Percentiles rank a stretch among this genome's conserved stretches.
Evolutionary conservation across 2,797 vertebrate species (phyloP).

Genomic region (Urophycis tenuis): DNA sequence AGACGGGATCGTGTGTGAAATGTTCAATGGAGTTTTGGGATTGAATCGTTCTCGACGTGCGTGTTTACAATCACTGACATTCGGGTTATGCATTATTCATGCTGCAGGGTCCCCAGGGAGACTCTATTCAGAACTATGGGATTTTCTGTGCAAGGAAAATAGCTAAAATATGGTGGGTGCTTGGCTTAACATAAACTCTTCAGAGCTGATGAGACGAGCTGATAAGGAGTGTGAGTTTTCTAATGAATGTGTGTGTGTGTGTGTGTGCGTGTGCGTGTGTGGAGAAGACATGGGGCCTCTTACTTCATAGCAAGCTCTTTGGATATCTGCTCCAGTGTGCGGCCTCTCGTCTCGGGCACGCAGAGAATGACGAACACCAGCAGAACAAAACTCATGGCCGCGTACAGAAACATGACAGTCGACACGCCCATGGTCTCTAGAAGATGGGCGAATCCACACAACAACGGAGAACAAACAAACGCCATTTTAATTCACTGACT

Average conservation of each 20-base stretch:
- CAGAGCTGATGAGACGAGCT: too few relatives aligned
- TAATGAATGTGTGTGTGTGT: background rate
- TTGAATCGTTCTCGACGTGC: background rate
- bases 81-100: background rate
- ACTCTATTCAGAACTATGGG: background rate
- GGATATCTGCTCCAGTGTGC: conserved; percentile 91
- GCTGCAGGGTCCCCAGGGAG: background rate
- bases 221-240: background rate
- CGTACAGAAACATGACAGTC: conserved; percentile 85
- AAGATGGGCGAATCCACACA: conserved; percentile 25
- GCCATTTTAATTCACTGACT: background rate
- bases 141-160: background rate
- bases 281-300: conserved; percentile 20
- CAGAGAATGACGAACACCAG: conserved; percentile 83
- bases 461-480: background rate
- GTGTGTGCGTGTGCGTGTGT: background rate
- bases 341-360: conserved; percentile 89
- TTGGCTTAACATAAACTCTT: background rate
- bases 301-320: conserved; percentile 82
- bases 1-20: too few relatives aligned
- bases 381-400: conserved; percentile 81
- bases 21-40: background rate
- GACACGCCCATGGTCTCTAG: conserved; percentile 83
- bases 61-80: background rate
- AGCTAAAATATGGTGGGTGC: background rate